Evolutionary conservation across 2,797 vertebrate genomes (phyloP).

Genomic region (Synaphobranchus kaupii): DNA sequence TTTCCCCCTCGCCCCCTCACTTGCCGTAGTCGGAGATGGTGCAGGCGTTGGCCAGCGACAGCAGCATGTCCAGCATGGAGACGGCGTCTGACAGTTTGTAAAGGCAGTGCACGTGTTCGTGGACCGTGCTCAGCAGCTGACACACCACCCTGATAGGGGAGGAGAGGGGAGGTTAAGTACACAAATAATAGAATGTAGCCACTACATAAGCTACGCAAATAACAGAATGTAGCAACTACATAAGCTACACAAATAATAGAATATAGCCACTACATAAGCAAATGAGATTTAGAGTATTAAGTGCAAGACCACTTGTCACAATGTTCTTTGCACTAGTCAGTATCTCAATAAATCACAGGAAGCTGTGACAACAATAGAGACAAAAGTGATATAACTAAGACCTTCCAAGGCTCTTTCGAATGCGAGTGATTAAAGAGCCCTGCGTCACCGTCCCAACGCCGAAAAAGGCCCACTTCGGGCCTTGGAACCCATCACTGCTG

Average conservation of each 20-base stretch:
- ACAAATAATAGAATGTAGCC: no score
- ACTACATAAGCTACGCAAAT: no score
- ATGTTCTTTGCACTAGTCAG: no score
- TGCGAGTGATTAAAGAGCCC: constrained; percentile 43
- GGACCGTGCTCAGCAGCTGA: constrained; percentile 85
- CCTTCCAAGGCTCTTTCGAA: no score
- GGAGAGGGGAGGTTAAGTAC: not conserved
- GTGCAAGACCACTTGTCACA: no score
- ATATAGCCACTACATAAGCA: no score
- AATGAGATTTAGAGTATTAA: no score
- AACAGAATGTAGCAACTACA: no score
- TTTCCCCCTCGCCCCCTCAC: constrained; percentile 35
- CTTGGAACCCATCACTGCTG: not conserved
- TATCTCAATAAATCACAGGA: no score
- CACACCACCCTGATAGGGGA: constrained; percentile 84
- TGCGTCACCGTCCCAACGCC: constrained; percentile 73
- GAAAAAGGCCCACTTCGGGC: not conserved
- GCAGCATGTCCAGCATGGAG: constrained; percentile 98
- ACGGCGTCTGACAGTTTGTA: constrained; percentile 94
- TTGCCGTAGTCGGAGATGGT: constrained; percentile 92
- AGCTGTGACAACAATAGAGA: no score
- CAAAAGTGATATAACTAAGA: no score
- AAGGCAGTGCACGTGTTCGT: constrained; percentile 90
- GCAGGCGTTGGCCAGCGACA: constrained; percentile 88
- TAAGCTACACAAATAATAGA: no score